Base-by-base conservation (phyloP, 2,888 invertebrate genomes). In the Phalera bucephala region DNA sequence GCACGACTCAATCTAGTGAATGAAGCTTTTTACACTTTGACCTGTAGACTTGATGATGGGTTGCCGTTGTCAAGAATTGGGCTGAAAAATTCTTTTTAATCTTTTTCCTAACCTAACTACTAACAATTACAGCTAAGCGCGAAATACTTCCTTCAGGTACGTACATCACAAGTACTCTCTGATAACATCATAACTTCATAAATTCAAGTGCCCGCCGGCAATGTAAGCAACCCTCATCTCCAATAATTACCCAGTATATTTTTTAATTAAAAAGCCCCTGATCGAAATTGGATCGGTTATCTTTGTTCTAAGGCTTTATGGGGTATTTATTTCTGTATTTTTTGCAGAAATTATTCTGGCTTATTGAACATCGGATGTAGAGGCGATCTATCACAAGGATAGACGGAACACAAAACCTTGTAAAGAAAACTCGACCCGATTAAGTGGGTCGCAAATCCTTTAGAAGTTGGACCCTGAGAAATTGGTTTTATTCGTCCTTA, bases 331-430 rank as follows among this genome's bases (percentile, higher is more conserved):
- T 71, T 58, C 62, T 64, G 62, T 65, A 66, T 72, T 78, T 80
- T 79, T 79, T 69, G 60, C 64, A 57, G 67, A 73, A 80, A 78
- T 80, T 80, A 79, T 81, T 76, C 75, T 77, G 63, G 75, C 72
- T 79, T 80, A 79, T 80, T 78, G 78, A 75, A 70, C 76, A 70
- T 73, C 65, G 67, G 69, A 73, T 62, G 70, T 72, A 61, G 57
- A 45, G 64, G 69, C 70, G 71, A 81, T 82, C 77, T 80, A 81
- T 81, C 79, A 81, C 70, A 42, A 45, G 62, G 68, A 74, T 72
- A 71, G 65, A 65, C 62, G 65, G 49, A 66, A 61, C 56, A 59
- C 52, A 47, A 62, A 67, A 58, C 64, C 71, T 60, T 62, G 64
- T 65, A 68, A 71, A 71, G 73, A 68, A 55, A 58, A 52, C 70